A percentile compares a stretch with the other conserved stretches of the same genome.
These are phyloP conservation scores for Tamias sibiricus DNA, from an alignment of 2,113 vertebrate species.

Conservation along the genomic window DNA sequence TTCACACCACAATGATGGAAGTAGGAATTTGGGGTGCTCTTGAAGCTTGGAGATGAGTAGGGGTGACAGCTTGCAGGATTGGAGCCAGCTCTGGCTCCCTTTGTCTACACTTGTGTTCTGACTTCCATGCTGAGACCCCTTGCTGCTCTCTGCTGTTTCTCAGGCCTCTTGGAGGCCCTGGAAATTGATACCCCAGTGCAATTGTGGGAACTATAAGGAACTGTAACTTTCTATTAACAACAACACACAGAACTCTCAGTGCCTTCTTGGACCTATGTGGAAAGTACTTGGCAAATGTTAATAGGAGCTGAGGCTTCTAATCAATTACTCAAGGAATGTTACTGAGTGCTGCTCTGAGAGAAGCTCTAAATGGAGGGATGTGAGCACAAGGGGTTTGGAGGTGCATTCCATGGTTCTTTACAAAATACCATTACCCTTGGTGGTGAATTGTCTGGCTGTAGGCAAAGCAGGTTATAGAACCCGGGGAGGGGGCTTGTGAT, in stretches of 20 bases:
- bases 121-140: not conserved
- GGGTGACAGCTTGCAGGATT: not conserved
- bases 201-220: not conserved
- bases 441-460: not conserved
- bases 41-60: not conserved
- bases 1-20: fast-evolving
- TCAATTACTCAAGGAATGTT: not conserved
- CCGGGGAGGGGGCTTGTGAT: not conserved
- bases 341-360: not conserved
- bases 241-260: not conserved
- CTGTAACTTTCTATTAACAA: constrained; percentile 12
- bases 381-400: not conserved
- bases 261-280: not conserved
- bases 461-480: fast-evolving
- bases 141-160: not conserved
- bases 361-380: not conserved
- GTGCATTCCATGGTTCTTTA: not conserved
- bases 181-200: not conserved
- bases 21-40: not conserved
- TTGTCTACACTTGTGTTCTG: fast-evolving
- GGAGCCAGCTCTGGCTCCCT: not conserved
- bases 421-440: fast-evolving
- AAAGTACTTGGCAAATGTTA: not conserved
- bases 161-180: not conserved
- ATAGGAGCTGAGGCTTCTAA: not conserved